Percentiles rank a stretch among this genome's conserved stretches.
These are phyloP conservation scores for Dromas ardeola DNA, from an alignment of 2,113 vertebrate species.

Conservation along the genomic window DNA sequence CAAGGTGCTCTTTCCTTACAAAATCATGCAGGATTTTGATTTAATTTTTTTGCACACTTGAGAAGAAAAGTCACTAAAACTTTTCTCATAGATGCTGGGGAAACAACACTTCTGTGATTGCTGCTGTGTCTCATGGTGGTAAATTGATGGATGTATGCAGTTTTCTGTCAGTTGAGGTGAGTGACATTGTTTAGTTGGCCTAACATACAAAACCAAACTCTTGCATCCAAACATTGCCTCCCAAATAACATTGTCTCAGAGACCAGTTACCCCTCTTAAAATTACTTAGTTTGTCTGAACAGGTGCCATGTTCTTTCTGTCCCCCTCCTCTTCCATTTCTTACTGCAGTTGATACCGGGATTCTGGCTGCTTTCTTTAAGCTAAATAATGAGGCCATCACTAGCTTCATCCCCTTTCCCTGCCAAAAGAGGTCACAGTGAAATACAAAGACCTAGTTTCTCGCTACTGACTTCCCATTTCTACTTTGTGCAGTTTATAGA, in stretches of 20 bases:
- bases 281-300: neutral
- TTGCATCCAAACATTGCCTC: neutral
- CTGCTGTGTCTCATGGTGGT: neutral
- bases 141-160: neutral
- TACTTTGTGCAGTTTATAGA: neutral
- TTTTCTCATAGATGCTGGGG: neutral
- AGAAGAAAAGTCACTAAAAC: neutral
- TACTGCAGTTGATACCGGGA: neutral
- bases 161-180: neutral
- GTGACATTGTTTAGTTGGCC: neutral
- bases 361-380: neutral
- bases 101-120: neutral
- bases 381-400: neutral
- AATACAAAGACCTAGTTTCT: slow-evolving; percentile 10
- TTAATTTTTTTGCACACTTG: neutral
- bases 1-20: neutral
- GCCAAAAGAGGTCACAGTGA: neutral
- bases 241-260: neutral
- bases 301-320: neutral
- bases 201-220: neutral
- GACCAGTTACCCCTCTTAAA: neutral
- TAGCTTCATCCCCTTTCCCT: neutral
- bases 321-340: neutral
- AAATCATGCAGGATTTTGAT: neutral
- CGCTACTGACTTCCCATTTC: neutral